Conservation (phyloP, 2,113 vertebrate species). For the Sylvietta virens region DNA sequence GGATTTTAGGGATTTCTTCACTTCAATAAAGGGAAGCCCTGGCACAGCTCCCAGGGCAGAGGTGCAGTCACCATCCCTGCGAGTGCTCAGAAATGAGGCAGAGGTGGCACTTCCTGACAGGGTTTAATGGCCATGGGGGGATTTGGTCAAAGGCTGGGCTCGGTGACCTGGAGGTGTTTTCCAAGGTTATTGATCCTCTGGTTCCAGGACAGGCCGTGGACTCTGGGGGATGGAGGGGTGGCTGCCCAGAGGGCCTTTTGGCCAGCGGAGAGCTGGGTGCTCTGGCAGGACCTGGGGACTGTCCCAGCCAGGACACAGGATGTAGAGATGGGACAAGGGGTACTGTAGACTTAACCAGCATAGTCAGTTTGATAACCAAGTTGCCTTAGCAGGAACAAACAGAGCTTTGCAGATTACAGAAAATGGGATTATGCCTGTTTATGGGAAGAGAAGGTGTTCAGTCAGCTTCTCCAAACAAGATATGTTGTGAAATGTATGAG, state of each 20-base stretch:
- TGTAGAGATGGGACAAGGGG: no score
- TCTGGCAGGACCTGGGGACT: background rate
- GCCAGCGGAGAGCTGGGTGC: background rate
- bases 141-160: no score
- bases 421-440: no score
- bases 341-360: no score
- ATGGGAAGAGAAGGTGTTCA: no score
- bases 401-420: no score
- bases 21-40: no score
- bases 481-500: no score
- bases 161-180: background rate
- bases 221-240: rapidly evolving
- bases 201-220: background rate
- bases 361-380: no score
- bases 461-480: no score
- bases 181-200: rapidly evolving
- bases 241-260: background rate
- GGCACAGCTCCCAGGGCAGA: background rate
- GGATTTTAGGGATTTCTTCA: background rate
- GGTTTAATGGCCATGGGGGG: background rate
- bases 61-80: background rate
- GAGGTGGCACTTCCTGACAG: rapidly evolving
- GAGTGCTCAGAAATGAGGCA: background rate
- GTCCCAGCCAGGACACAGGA: background rate
- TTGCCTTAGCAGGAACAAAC: no score